Conservation (phyloP, 2,888 invertebrate genomes). For the Pyrocoelia pectoralis region DNA sequence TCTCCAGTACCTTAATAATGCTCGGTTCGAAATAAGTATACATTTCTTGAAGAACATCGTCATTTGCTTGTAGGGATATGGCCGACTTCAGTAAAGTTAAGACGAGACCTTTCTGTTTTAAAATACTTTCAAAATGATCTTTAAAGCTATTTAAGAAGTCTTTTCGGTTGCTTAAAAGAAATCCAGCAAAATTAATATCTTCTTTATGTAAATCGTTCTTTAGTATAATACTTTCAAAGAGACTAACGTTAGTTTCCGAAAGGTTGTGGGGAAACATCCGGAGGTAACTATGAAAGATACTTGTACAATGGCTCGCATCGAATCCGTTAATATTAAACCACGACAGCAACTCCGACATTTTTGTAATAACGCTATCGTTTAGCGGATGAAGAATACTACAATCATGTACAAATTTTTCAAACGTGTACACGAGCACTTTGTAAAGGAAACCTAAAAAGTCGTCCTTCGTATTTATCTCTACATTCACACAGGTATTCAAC, state of each 20-base stretch:
- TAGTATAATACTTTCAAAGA: conserved; percentile 65
- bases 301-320: conserved; percentile 64
- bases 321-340: conserved; percentile 37
- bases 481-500: conserved; percentile 55
- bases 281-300: conserved; percentile 65
- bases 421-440: conserved; percentile 36
- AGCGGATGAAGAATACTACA: conserved; percentile 40
- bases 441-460: conserved; percentile 22
- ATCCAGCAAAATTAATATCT: conserved; percentile 65
- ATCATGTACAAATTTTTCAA: conserved; percentile 39
- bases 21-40: conserved; percentile 69
- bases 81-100: conserved; percentile 68
- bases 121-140: conserved; percentile 61
- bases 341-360: conserved; percentile 40
- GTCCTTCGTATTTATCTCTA: conserved; percentile 16
- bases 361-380: conserved; percentile 34
- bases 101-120: conserved; percentile 69
- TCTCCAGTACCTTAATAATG: conserved; percentile 70
- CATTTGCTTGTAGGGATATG: conserved; percentile 59
- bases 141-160: conserved; percentile 62
- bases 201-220: conserved; percentile 65
- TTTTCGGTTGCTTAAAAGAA: conserved; percentile 65
- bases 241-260: conserved; percentile 60
- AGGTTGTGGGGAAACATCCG: conserved; percentile 66
- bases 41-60: conserved; percentile 63